Conservation (phyloP, 2,113 vertebrate genomes). For the Puma concolor region DNA sequence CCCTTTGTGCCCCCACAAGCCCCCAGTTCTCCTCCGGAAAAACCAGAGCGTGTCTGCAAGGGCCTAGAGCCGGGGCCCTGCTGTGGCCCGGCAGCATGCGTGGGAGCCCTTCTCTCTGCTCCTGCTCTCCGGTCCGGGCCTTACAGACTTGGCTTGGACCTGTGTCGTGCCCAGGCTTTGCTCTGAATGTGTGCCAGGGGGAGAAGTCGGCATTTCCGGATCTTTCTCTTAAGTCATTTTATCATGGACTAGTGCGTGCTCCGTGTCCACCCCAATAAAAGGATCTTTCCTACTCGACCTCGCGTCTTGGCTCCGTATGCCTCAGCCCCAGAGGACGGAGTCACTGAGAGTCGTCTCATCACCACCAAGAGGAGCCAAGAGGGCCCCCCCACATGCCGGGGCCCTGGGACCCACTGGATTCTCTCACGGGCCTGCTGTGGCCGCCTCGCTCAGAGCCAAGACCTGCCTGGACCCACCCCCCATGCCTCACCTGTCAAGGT, state of each 20-base stretch:
- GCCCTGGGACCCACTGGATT: background rate
- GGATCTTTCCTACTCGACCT: slow-evolving; percentile 75
- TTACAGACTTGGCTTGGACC: background rate
- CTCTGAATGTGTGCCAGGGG: background rate
- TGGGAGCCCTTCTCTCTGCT: background rate
- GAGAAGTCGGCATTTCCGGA: slow-evolving; percentile 34
- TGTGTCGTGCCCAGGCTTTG: background rate
- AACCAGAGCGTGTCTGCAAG: background rate
- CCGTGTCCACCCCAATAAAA: slow-evolving; percentile 81
- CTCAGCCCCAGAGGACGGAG: slow-evolving; percentile 32
- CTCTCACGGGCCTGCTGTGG: background rate
- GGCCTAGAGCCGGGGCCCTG: background rate
- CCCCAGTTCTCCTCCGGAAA: background rate
- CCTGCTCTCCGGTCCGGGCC: background rate
- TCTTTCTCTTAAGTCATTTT: slow-evolving; percentile 69
- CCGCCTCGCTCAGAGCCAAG: background rate
- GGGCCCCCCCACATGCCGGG: background rate
- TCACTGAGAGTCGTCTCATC: background rate
- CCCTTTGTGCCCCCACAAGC: background rate
- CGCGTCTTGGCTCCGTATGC: slow-evolving; percentile 62
- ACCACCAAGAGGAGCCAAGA: background rate
- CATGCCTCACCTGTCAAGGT: background rate
- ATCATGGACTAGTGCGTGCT: slow-evolving; percentile 76
- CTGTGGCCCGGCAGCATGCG: background rate
- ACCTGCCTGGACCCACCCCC: background rate